phyloP scores from a whole-genome alignment of 2,888 invertebrate species.

The Caenorhabditis sp. region DNA sequence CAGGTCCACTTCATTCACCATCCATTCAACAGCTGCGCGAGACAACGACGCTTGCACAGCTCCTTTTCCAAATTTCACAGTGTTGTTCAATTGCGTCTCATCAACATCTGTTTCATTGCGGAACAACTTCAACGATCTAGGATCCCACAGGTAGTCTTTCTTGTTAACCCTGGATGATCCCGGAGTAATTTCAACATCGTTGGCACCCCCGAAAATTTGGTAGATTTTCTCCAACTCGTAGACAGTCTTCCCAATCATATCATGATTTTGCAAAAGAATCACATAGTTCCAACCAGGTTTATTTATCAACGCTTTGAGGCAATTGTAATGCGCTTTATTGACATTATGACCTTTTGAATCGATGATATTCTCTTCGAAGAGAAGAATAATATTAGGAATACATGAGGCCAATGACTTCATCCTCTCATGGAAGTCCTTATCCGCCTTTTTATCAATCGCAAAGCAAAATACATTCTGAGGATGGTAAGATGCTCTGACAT shows the following conservation, averaged over 20 bases:
- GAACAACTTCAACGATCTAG: slow-evolving; percentile 33
- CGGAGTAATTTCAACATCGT: slow-evolving; percentile 46
- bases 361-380: slow-evolving; percentile 33
- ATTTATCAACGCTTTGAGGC: slow-evolving; percentile 38
- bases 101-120: slow-evolving; percentile 5
- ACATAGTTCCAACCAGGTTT: slow-evolving; percentile 48
- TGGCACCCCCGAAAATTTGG: slow-evolving; percentile 41
- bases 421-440: slow-evolving; percentile 24
- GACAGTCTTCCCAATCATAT: slow-evolving; percentile 35
- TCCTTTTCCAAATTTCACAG: slow-evolving; percentile 43
- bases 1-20: slow-evolving; percentile 34
- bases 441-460: slow-evolving; percentile 42
- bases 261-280: slow-evolving; percentile 49
- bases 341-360: slow-evolving; percentile 44
- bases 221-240: slow-evolving; percentile 43
- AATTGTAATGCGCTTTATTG: slow-evolving; percentile 45
- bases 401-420: slow-evolving; percentile 38
- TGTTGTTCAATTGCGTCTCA: slow-evolving; percentile 6
- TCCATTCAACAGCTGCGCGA: slow-evolving; percentile 46
- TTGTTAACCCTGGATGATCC: slow-evolving; percentile 23
- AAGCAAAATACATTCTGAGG: slow-evolving; percentile 51
- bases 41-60: slow-evolving; percentile 45
- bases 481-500: slow-evolving; percentile 42
- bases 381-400: slow-evolving; percentile 21
- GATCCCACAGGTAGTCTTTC: slow-evolving; percentile 32